These are phyloP conservation scores for Cydia strobilella DNA, from an alignment of 1,140 invertebrate genomes.

Conservation along the genomic window DNA sequence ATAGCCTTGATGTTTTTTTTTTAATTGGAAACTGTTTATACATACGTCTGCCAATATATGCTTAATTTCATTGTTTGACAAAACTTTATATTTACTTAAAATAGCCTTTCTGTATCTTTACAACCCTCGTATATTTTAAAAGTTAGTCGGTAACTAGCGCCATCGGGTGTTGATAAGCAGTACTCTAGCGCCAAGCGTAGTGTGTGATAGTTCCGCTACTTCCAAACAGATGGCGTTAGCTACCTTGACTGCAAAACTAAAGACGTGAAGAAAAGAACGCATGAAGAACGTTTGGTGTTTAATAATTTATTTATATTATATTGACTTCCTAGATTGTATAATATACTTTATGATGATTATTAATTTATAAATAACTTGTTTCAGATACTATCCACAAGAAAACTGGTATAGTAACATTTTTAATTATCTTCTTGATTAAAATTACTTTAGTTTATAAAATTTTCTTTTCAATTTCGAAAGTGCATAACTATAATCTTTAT, in stretches of 20 bases:
- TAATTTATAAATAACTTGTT: conserved; percentile 61
- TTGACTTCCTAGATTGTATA: conserved; percentile 27
- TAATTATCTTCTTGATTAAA: conserved; percentile 41
- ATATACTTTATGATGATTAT: conserved; percentile 48
- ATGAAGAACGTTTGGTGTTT: background rate
- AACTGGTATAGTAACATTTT: conserved; percentile 66
- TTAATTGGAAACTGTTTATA: too few species aligned
- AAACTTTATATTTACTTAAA: too few species aligned
- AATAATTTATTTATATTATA: conserved; percentile 16
- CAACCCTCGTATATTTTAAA: too few species aligned
- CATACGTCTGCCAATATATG: too few species aligned
- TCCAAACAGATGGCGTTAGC: conserved; percentile 53
- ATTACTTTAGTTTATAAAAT: conserved; percentile 10
- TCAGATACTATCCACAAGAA: conserved; percentile 77
- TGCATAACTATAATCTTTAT: too few species aligned
- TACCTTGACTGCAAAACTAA: background rate
- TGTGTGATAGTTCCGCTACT: conserved; percentile 39
- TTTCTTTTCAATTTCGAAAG: too few species aligned
- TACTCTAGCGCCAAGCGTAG: background rate
- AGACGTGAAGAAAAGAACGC: too few species aligned
- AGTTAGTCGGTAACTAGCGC: conserved; percentile 37
- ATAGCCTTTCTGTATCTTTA: too few species aligned
- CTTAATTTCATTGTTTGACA: too few species aligned
- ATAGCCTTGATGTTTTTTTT: too few species aligned
- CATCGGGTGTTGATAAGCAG: conserved; percentile 49